Conservation (phyloP, 2,888 invertebrate species). For the Atrina japonica region DNA sequence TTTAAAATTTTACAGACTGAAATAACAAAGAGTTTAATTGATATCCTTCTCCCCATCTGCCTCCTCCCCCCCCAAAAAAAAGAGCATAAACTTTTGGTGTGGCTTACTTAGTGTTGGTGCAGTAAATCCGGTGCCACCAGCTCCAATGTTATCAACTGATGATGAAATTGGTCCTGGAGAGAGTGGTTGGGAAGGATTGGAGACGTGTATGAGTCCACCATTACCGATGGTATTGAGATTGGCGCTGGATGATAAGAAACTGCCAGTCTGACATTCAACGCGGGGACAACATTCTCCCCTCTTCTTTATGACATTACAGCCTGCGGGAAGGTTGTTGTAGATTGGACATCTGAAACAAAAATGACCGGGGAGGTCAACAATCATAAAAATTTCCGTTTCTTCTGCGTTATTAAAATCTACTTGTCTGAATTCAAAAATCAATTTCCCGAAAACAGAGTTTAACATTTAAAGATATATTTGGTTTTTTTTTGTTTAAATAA, state of each 20-base stretch:
- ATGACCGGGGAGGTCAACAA: no score
- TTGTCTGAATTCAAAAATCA: no score
- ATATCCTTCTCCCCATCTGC: no score
- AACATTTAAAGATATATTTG: not conserved
- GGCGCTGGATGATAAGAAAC: slow-evolving; percentile 59
- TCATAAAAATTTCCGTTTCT: not conserved
- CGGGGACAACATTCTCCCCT: slow-evolving; percentile 62
- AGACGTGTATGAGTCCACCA: slow-evolving; percentile 58
- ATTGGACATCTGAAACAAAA: slow-evolving; percentile 60
- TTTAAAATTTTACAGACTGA: no score
- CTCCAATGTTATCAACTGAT: slow-evolving; percentile 49
- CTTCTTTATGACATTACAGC: slow-evolving; percentile 51
- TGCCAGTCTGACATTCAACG: slow-evolving; percentile 59
- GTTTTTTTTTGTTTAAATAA: not conserved
- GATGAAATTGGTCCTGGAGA: slow-evolving; percentile 57
- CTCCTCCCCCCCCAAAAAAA: no score
- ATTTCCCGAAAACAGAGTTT: not conserved
- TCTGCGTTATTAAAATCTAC: no score
- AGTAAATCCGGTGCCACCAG: slow-evolving; percentile 58
- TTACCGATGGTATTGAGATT: slow-evolving; percentile 62
- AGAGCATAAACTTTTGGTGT: not conserved
- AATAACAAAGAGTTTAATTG: no score
- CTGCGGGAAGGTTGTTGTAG: slow-evolving; percentile 67
- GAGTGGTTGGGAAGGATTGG: slow-evolving; percentile 50
- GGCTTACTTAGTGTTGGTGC: slow-evolving; percentile 62